Conservation (phyloP, 1,140 invertebrate genomes). For the Drosophila ohnishii region DNA sequence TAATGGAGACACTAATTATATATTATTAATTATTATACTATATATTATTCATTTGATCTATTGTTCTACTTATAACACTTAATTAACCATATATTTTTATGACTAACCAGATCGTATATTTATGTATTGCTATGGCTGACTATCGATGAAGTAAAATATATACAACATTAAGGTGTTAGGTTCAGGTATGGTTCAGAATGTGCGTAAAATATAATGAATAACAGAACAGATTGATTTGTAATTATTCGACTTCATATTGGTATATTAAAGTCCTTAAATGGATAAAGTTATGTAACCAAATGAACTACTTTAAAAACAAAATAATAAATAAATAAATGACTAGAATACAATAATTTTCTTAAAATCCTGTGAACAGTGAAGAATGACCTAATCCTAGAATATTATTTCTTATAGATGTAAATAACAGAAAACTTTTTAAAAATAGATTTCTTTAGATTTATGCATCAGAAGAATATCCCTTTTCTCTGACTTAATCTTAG, state of each 20-base stretch:
- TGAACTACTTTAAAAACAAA: background rate
- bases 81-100: background rate
- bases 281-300: no score
- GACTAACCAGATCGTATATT: conserved; percentile 1
- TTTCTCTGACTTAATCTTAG: conserved; percentile 10
- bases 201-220: background rate
- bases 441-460: background rate
- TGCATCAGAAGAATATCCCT: conserved; percentile 2
- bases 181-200: background rate
- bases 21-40: background rate
- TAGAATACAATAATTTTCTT: no score
- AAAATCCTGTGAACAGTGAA: background rate
- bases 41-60: background rate
- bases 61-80: background rate
- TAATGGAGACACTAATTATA: background rate
- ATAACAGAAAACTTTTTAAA: background rate
- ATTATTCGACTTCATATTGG: background rate
- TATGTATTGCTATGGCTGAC: background rate
- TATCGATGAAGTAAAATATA: background rate
- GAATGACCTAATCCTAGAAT: background rate
- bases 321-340: background rate
- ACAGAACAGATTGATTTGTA: background rate
- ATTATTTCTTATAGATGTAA: background rate
- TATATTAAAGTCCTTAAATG: background rate
- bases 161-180: background rate